Evolutionary conservation across 2,113 vertebrate species (phyloP).

Genomic region (Psammodynastes pulverulentus): DNA sequence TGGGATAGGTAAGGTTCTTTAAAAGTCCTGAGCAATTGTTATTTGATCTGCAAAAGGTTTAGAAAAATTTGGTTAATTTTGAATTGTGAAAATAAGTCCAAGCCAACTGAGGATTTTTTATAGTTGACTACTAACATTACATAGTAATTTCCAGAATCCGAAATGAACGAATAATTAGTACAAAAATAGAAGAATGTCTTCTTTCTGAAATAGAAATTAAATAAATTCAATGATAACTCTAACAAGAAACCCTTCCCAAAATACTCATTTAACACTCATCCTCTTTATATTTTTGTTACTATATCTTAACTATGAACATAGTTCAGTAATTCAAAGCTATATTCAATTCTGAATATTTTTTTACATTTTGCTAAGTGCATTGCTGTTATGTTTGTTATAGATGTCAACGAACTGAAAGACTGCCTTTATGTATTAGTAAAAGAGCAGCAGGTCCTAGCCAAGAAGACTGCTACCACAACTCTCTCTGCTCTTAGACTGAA

Average conservation of each 20-base stretch:
- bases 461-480: constrained; percentile 86
- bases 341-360: background rate
- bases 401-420: constrained; percentile 87
- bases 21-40: background rate
- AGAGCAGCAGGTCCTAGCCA: constrained; percentile 88
- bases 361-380: background rate
- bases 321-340: background rate
- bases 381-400: constrained; percentile 62
- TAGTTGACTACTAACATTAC: background rate
- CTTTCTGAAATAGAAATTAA: background rate
- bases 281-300: no score
- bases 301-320: background rate
- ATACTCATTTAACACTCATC: background rate
- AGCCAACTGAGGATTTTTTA: background rate
- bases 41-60: background rate
- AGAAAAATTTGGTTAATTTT: background rate
- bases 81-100: background rate
- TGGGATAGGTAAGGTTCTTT: background rate
- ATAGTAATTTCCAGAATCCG: background rate
- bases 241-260: background rate
- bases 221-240: background rate
- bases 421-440: constrained; percentile 90
- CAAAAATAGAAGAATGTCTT: background rate
- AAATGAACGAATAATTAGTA: background rate
- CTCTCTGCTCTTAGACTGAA: constrained; percentile 88